phyloP scores from a whole-genome alignment of 2,113 vertebrate genomes.

The Myiozetetes cayanensis region DNA sequence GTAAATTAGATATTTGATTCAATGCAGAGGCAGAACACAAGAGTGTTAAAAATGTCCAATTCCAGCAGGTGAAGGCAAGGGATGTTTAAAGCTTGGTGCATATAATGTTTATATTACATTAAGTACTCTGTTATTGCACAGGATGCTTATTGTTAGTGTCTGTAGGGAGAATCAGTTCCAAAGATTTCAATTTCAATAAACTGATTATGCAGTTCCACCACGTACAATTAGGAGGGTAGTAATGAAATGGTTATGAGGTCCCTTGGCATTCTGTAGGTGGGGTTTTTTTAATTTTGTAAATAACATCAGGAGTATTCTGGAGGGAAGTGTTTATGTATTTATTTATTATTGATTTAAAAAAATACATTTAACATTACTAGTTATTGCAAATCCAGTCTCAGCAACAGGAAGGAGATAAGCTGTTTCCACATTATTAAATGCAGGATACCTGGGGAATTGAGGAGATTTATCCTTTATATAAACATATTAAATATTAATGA shows the following conservation, averaged over 20 bases:
- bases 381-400: conserved; percentile 86
- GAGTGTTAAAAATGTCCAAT: conserved; percentile 75
- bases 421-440: conserved; percentile 77
- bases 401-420: conserved; percentile 72
- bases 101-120: conserved; percentile 83
- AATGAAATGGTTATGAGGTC: conserved; percentile 89
- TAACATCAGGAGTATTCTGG: conserved; percentile 85
- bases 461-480: conserved; percentile 68
- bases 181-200: conserved; percentile 91
- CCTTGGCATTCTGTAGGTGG: conserved; percentile 78
- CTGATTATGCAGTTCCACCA: conserved; percentile 80
- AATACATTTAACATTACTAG: conserved; percentile 84
- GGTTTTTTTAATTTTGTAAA: conserved; percentile 91
- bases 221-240: conserved; percentile 85
- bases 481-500: conserved; percentile 81
- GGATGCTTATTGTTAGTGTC: conserved; percentile 81
- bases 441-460: conserved; percentile 68
- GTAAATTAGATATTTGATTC: conserved; percentile 81
- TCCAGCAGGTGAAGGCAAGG: conserved; percentile 67
- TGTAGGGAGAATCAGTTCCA: conserved; percentile 83
- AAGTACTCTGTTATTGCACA: conserved; percentile 77
- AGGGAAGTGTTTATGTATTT: conserved; percentile 88
- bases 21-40: conserved; percentile 70
- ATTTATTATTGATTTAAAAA: conserved; percentile 91
- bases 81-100: conserved; percentile 75